Evolutionary conservation across 2,888 invertebrate species (phyloP).

Genomic region (Mesorhabditis spiculigera): DNA sequence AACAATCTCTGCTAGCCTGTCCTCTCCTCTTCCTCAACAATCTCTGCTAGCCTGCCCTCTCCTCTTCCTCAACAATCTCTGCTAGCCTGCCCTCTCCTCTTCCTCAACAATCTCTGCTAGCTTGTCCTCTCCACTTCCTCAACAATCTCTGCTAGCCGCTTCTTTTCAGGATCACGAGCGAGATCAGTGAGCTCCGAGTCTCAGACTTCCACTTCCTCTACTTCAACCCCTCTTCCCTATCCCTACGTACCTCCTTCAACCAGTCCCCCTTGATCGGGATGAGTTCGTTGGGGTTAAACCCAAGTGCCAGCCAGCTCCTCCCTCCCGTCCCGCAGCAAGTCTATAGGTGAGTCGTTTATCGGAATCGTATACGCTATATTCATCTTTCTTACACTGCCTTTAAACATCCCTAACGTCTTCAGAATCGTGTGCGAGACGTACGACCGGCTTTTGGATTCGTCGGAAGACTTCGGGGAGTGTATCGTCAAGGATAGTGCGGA

Average conservation of each 20-base stretch:
- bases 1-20: too few relatives aligned
- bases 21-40: too few relatives aligned
- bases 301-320: too few relatives aligned
- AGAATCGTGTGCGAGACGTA: conserved; percentile 48
- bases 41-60: too few relatives aligned
- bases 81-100: too few relatives aligned
- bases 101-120: too few relatives aligned
- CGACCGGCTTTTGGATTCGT: conserved; percentile 35
- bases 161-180: conserved; percentile 8
- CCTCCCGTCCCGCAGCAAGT: too few relatives aligned
- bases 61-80: too few relatives aligned
- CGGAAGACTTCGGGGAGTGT: conserved; percentile 45
- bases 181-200: conserved; percentile 10
- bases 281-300: background rate
- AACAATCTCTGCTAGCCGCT: background rate
- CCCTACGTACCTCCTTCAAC: conserved; percentile 42
- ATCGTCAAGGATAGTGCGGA: conserved; percentile 47
- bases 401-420: conserved; percentile 1
- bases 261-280: conserved; percentile 7
- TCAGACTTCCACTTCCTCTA: conserved; percentile 54
- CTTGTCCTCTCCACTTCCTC: too few relatives aligned
- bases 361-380: background rate
- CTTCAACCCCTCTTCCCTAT: conserved; percentile 52
- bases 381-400: background rate
- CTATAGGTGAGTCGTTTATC: background rate